phyloP scores from a whole-genome alignment of 2,888 invertebrate genomes.

The Mechanitis messenoides region DNA sequence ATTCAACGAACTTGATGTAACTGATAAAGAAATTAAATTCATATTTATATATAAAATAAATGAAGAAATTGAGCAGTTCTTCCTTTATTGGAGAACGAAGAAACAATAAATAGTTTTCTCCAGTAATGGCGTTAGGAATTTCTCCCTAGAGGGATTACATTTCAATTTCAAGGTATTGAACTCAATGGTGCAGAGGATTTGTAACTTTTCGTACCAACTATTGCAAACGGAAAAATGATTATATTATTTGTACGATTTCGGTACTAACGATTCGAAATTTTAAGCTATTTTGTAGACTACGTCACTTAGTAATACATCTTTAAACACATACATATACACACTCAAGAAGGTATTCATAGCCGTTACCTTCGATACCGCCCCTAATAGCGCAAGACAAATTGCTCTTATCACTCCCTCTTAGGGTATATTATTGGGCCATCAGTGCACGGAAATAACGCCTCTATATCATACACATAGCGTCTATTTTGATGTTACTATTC shows the following conservation, averaged over 20 bases:
- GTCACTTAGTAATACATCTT: too few relatives aligned
- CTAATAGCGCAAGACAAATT: conserved; percentile 33
- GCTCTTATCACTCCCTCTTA: conserved; percentile 33
- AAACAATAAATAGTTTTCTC: neutral
- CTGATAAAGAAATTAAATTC: too few relatives aligned
- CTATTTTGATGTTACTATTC: conserved; percentile 4
- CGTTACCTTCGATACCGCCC: conserved; percentile 14
- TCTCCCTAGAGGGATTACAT: neutral
- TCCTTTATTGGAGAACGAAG: neutral
- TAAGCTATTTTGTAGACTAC: too few relatives aligned
- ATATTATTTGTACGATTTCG: too few relatives aligned
- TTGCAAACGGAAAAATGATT: too few relatives aligned
- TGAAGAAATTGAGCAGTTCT: too few relatives aligned
- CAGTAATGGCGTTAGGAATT: neutral
- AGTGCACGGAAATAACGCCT: conserved; percentile 2
- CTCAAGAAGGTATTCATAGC: neutral
- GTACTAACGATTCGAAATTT: too few relatives aligned
- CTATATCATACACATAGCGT: neutral
- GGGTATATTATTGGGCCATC: conserved; percentile 24
- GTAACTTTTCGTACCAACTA: too few relatives aligned
- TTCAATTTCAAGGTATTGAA: conserved; percentile 3
- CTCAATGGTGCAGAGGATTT: neutral
- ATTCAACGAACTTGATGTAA: too few relatives aligned
- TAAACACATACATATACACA: neutral
- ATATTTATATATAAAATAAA: too few relatives aligned